Evolutionary conservation across 37 sponge, comb jelly and placozoan genomes (phyloP), one percentile per base, ranked within the genome.

Genomic region (Spongia lamella): DNA sequence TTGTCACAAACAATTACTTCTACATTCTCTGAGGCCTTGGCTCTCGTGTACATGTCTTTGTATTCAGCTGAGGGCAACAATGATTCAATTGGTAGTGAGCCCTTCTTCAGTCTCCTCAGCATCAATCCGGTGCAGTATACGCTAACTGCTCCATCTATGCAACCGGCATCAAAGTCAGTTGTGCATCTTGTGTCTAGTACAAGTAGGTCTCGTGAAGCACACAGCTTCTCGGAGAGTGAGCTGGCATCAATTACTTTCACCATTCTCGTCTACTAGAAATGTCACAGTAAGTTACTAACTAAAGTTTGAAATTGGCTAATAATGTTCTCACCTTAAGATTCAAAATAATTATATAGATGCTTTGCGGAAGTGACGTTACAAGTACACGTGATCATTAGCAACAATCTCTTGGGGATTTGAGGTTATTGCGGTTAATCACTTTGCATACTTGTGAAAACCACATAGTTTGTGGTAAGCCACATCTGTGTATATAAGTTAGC

Each of bases 61-160:
- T 88, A 83, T 37, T 70, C 83, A 0, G 53, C 61, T 0, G 17
- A 25, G 35, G 51, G 52, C 2, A 88, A 72, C 0, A 88, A 75
- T 1, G 61, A 68, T 54, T 88, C 89, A 6, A 88, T 49, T 13
- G 73, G 70, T 17, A 82, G 40, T 29, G 40, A 60, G 16, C 89
- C 89, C 25, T 88, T 88, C 68, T 66, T 77, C 47, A 88, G 66
- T 49, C 89, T 62, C 31, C 89, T 56, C 38, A 88, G 68, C 26
- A 82, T 72, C 38, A 82, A 24, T 3, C 83, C 78, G 25, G 67
- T 51, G 33, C 78, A 82, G 50, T 51, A 79, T 2, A 88, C 78
- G 53, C 71, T 71, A 20, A 88, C 79, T 1, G 89, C 78, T 0
- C 68, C 73, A 0, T 29, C 27, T 61, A 88, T 88, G 70, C 57